Evolutionary conservation across 2,113 vertebrate species (phyloP), one percentile per base, ranked within the genome.

Genomic region (Ailurus styani): DNA sequence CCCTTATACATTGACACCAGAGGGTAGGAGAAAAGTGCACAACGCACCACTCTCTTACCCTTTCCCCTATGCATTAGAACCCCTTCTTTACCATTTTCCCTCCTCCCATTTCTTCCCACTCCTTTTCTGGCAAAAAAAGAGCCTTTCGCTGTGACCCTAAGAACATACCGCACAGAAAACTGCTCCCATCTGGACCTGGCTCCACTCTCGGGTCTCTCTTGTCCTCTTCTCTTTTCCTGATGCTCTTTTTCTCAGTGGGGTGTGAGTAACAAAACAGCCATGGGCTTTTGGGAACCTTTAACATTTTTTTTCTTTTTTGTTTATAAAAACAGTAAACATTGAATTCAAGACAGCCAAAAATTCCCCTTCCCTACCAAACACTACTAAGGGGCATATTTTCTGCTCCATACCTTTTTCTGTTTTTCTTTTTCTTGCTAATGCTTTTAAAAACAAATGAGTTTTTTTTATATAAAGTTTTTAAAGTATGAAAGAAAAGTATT

Each of bases 381-480:
- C 97, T 98, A 97, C 96, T 97, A 90, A 96, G 97, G 97, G 93
- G 94, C 94, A 15, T 90, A 57, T 97, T 96, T 97, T 97, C 90
- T 89, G 98, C 97, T 89, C 96, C 93, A 23, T 82, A 85, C 62
- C 95, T 2, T 64, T 64, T 98, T 98, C 98, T 95, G 96, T 95
- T 89, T 98, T 97, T 95, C 97, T 98, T 98, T 98, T 96, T 98
- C 98, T 98, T 99, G 98, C 99, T 97, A 99, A 99, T 89, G 98
- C 98, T 99, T 99, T 99, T 99, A 96, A 98, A 99, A 98, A 98
- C 94, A 98, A 99, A 98, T 99, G 98, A 99, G 98, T 45, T 99
- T 99, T 99, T 99, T 99, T 99, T 99, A 99, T 99, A 99, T 99
- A 99, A 99, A 99, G 98, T 98, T 99, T 99, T 99, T 99, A 99